Evolutionary conservation across 2,888 invertebrate genomes (phyloP).

Genomic region (Sinhomidia bicolor): DNA sequence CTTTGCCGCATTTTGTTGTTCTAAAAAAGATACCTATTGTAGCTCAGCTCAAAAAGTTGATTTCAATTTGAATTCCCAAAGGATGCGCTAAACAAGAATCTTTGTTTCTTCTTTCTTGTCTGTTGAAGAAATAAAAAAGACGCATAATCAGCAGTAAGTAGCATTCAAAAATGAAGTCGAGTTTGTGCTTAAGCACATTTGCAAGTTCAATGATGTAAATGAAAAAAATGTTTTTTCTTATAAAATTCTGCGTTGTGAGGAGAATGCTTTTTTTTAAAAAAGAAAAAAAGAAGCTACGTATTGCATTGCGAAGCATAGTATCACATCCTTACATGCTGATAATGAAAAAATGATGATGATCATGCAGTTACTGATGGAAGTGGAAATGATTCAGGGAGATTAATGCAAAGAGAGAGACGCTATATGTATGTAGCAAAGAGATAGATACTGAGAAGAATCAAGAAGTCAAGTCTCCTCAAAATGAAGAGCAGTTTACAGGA

Average conservation of each 20-base stretch:
- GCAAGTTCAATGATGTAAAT: constrained; percentile 57
- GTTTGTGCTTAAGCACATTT: constrained; percentile 53
- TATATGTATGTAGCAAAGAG: no score
- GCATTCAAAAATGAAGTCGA: constrained; percentile 25
- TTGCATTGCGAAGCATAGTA: not conserved
- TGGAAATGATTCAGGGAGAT: constrained; percentile 68
- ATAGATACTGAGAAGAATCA: constrained; percentile 26
- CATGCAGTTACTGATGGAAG: constrained; percentile 55
- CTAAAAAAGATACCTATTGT: no score
- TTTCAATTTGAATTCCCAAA: constrained; percentile 7
- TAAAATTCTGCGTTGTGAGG: not conserved
- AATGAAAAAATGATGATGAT: constrained; percentile 61
- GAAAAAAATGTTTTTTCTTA: constrained; percentile 25
- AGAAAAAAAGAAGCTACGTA: not conserved
- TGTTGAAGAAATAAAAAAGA: constrained; percentile 3
- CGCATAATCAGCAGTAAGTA: constrained; percentile 29
- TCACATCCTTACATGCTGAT: constrained; percentile 43
- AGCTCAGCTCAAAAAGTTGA: constrained; percentile 7
- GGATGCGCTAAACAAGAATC: constrained; percentile 37
- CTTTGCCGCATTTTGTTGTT: no score
- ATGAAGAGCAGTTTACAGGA: constrained; percentile 33
- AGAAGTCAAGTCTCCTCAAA: constrained; percentile 21
- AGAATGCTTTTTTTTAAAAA: not conserved
- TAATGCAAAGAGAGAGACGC: constrained; percentile 53
- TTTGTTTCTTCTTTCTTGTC: not conserved